Base-by-base conservation (phyloP, 2,888 invertebrate genomes). In the Flexamia atlantica region DNA sequence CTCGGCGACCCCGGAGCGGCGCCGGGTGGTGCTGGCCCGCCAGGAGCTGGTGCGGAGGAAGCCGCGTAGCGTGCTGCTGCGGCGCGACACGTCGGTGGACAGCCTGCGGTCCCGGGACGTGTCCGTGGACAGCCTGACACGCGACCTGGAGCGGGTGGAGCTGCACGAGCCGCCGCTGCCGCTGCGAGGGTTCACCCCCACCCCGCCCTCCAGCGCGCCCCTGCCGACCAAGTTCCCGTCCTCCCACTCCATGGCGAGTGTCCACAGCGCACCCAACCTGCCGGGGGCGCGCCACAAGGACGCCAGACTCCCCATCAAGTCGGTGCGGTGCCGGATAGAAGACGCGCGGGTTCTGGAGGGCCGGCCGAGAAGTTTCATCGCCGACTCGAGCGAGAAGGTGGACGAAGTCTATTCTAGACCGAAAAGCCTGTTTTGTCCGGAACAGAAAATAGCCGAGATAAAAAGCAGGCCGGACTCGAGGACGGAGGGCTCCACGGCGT, bases 141-240 rank as follows among this genome's bases (percentile, higher is more conserved):
- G 74, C 50, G 86, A 82, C n/a, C 83, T 86, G 68, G 76, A 76
- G n/a, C 68, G 83, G 23, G 82, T 86, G 20, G 85, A 86, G n/a
- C 42, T 79, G 9, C 83, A 83, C 42, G 81, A 76, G 28, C 76
- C 60, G 25, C 82, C 84, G 20, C 60, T 81, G 79, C 82, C 82
- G 74, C 83, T 88, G 40, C 64, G 86, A 80, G 85, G 86, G 17
- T 86, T 84, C 82, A 83, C 85, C 14, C 95, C 95, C 3, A 96
- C 96, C 60, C 96, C 96, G 74, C 96, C 96, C 83, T 96, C 96
- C 84, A 96, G 96, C 25, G 96, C 96, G 0, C 96, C 96, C 28
- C 90, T 96, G 87, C 96, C 96, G 1, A 93, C 95, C 85, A 96
- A 96, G 90, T 96, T 87, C 81, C 87, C 86, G 28, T 85, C 86